A percentile compares a stretch with the other conserved stretches of the same genome.
Conservation (phyloP, 2,888 invertebrate genomes). For the Caenorhabditis japonica region DNA sequence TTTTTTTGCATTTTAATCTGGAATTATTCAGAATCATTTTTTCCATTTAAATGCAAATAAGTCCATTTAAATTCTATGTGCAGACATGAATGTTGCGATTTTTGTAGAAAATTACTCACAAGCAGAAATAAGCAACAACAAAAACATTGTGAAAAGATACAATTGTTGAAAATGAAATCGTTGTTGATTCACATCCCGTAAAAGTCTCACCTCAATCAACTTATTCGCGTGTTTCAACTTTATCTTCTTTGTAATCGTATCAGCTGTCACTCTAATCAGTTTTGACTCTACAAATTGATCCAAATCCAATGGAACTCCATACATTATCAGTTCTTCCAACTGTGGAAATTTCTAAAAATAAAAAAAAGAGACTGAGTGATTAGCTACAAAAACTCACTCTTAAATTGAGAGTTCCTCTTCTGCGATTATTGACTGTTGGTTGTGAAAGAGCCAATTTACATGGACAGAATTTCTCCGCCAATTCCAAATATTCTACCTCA, state of each 20-base stretch:
- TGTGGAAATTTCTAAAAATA: constrained; percentile 29
- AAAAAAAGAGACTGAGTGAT: not conserved
- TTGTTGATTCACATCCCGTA: too few species aligned
- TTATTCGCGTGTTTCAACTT: constrained; percentile 23
- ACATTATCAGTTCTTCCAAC: constrained; percentile 19
- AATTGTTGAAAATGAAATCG: too few species aligned
- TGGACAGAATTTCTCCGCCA: constrained; percentile 15
- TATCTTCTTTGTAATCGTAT: constrained; percentile 16
- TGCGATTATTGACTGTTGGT: not conserved
- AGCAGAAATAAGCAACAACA: too few species aligned
- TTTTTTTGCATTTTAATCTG: too few species aligned
- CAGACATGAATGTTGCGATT: too few species aligned
- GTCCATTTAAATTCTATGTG: too few species aligned
- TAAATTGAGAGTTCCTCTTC: constrained; percentile 14
- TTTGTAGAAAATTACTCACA: too few species aligned
- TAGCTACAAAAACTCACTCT: not conserved
- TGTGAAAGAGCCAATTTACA: constrained; percentile 28
- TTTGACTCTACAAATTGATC: constrained; percentile 23
- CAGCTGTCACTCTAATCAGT: constrained; percentile 8
- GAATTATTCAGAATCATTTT: too few species aligned
- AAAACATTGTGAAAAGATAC: too few species aligned
- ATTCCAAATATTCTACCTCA: constrained; percentile 17
- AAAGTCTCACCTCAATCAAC: constrained; percentile 14
- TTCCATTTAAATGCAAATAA: too few species aligned
- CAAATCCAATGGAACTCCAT: constrained; percentile 26